Evolutionary conservation across 1,140 invertebrate species (phyloP).

Genomic region (Oryzaephilus surinamensis): DNA sequence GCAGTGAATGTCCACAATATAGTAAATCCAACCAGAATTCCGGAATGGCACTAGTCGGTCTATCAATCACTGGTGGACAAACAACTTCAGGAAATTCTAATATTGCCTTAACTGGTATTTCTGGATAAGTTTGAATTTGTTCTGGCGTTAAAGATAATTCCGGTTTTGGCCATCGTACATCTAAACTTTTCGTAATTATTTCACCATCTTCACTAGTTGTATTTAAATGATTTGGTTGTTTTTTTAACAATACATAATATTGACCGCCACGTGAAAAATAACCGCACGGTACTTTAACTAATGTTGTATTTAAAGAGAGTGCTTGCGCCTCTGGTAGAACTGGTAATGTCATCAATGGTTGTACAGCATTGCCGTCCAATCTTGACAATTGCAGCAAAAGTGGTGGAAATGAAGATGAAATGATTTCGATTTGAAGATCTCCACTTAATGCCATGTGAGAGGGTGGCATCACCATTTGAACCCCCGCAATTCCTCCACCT

Average conservation of each 20-base stretch:
- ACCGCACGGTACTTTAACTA: slow-evolving; percentile 54
- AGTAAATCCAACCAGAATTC: slow-evolving; percentile 63
- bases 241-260: slow-evolving; percentile 36
- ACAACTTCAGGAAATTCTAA: slow-evolving; percentile 59
- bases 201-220: slow-evolving; percentile 5
- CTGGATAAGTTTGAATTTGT: slow-evolving; percentile 66
- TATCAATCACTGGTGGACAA: slow-evolving; percentile 45
- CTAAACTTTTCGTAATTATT: slow-evolving; percentile 48
- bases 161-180: slow-evolving; percentile 68
- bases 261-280: slow-evolving; percentile 56
- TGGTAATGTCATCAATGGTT: slow-evolving; percentile 32
- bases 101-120: slow-evolving; percentile 54
- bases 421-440: slow-evolving; percentile 48
- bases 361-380: slow-evolving; percentile 27
- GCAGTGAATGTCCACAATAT: slow-evolving; percentile 54
- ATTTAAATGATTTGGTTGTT: slow-evolving; percentile 32
- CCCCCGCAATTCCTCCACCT: slow-evolving; percentile 32
- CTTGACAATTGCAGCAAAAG: slow-evolving; percentile 37
- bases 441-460: slow-evolving; percentile 55
- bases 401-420: slow-evolving; percentile 32
- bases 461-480: slow-evolving; percentile 42
- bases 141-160: slow-evolving; percentile 59
- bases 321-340: slow-evolving; percentile 31
- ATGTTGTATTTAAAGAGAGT: slow-evolving; percentile 26
- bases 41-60: slow-evolving; percentile 46